These are phyloP conservation scores for cat (Felis catus) DNA, from an alignment of 2,113 vertebrate species.

Conservation along the genomic window F.catus_Fca126_mat1.0 CM031411.1:46077501-46078000, in stretches of 20 bases:
- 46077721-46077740: neutral
- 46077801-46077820: neutral
- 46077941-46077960: neutral
- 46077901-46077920: neutral
- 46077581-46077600: too few species aligned
- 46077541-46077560: too few species aligned
- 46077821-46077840: neutral
- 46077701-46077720: neutral
- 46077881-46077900: neutral
- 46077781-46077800: neutral
- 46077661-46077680: neutral
- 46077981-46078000: neutral
- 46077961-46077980: neutral
- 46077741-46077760: neutral
- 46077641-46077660: too few species aligned
- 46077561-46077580: too few species aligned
- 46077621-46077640: too few species aligned
- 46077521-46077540: too few species aligned
- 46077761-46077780: neutral
- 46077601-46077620: too few species aligned
- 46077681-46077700: neutral
- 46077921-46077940: neutral
- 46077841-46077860: neutral
- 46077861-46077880: neutral
- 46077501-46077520: too few species aligned